phyloP scores from a whole-genome alignment of 2,888 invertebrate genomes.

The Leucania comma region DNA sequence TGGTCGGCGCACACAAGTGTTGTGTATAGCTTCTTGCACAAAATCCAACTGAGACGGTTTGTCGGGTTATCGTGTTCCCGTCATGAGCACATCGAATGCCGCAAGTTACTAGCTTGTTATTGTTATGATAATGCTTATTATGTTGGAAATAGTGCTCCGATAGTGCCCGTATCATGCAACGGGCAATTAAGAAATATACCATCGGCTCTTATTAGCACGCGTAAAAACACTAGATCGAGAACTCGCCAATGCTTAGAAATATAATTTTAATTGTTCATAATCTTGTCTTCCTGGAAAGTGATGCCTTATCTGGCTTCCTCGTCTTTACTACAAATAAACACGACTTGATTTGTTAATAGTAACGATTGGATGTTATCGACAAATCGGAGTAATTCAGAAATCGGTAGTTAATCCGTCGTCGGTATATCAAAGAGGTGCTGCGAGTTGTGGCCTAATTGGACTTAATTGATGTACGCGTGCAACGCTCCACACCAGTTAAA shows the following conservation, averaged over 20 bases:
- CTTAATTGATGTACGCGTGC: slow-evolving; percentile 83
- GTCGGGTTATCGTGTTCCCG: slow-evolving; percentile 74
- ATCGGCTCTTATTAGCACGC: slow-evolving; percentile 77
- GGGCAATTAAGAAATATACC: slow-evolving; percentile 87
- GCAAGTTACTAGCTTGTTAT: slow-evolving; percentile 86
- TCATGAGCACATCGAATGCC: slow-evolving; percentile 79
- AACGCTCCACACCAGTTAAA: slow-evolving; percentile 74
- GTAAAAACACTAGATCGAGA: slow-evolving; percentile 75
- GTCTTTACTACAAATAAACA: slow-evolving; percentile 50
- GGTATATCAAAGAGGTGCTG: slow-evolving; percentile 79
- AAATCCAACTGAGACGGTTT: slow-evolving; percentile 72
- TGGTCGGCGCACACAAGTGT: slow-evolving; percentile 34
- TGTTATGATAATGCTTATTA: slow-evolving; percentile 90
- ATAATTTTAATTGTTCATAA: slow-evolving; percentile 69
- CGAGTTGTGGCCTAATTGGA: slow-evolving; percentile 79
- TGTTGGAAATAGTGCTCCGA: slow-evolving; percentile 87
- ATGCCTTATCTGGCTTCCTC: slow-evolving; percentile 54
- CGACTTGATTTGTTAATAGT: slow-evolving; percentile 51
- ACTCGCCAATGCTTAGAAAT: slow-evolving; percentile 70
- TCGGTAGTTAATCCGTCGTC: slow-evolving; percentile 69
- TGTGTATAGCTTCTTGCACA: slow-evolving; percentile 63
- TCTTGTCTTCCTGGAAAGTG: slow-evolving; percentile 77
- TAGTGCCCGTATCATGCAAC: slow-evolving; percentile 87
- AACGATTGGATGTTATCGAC: slow-evolving; percentile 55
- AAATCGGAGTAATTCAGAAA: slow-evolving; percentile 69